Conservation (phyloP, 2,113 vertebrate species). For the Oreotragus oreotragus region DNA sequence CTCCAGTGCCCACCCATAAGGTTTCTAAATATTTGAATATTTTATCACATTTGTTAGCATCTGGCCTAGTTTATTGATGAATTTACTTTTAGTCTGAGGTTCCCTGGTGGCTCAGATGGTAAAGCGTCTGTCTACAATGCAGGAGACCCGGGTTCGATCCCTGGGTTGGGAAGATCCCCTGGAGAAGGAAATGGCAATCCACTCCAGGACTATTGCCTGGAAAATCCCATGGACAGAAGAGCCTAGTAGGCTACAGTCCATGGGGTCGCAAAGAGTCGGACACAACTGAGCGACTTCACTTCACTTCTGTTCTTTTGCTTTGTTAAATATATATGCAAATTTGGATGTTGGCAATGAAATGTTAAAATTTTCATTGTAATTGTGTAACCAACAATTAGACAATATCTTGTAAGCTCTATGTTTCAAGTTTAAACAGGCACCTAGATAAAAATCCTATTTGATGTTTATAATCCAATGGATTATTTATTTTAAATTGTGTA, state of each 20-base stretch:
- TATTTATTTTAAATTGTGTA: neutral
- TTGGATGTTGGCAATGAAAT: neutral
- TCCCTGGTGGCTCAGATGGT: too few species aligned
- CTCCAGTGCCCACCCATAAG: neutral
- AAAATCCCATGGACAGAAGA: too few species aligned
- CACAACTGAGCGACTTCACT: too few species aligned
- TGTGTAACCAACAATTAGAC: neutral
- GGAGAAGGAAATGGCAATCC: too few species aligned
- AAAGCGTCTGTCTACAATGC: too few species aligned
- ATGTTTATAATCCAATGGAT: neutral
- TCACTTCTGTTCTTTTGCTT: neutral
- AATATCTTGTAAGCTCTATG: neutral
- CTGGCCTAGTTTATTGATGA: neutral
- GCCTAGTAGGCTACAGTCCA: too few species aligned
- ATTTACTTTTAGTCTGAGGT: neutral
- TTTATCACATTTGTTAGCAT: neutral
- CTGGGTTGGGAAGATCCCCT: too few species aligned
- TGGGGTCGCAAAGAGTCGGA: too few species aligned
- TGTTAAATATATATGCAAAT: neutral
- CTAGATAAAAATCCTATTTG: neutral
- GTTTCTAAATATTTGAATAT: neutral
- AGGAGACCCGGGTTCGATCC: too few species aligned
- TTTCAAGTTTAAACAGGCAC: neutral
- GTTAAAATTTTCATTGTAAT: neutral
- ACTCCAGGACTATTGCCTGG: too few species aligned